Conservation (phyloP, 2,888 invertebrate species). For the Salticus scenicus region DNA sequence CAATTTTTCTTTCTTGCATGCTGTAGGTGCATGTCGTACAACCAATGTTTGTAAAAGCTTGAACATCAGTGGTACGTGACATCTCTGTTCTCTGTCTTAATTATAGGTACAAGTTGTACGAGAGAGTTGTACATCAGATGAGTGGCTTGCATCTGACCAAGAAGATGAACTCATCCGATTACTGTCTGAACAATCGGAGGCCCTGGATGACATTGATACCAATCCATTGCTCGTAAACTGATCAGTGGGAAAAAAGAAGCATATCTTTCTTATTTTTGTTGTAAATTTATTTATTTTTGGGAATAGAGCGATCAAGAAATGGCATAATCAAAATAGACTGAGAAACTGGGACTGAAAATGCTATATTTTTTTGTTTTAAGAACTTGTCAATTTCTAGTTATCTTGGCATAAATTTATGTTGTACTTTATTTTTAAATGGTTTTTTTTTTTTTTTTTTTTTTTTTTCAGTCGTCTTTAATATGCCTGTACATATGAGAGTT, state of each 20-base stretch:
- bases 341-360: no score
- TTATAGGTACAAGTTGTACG: slow-evolving; percentile 63
- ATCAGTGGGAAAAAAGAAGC: neutral
- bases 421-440: no score
- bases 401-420: no score
- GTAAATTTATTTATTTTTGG: neutral
- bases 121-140: slow-evolving; percentile 74
- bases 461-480: no score
- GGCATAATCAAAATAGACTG: neutral
- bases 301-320: no score
- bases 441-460: no score
- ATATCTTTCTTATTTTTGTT: neutral
- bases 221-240: slow-evolving; percentile 65
- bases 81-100: slow-evolving; percentile 71
- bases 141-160: slow-evolving; percentile 86
- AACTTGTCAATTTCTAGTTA: no score
- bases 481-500: no score
- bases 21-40: neutral
- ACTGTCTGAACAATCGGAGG: slow-evolving; percentile 78
- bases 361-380: no score
- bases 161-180: slow-evolving; percentile 86
- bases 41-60: neutral
- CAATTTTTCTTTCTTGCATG: slow-evolving; percentile 11
- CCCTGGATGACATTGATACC: slow-evolving; percentile 67
- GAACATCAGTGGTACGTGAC: slow-evolving; percentile 52